Percentiles rank a stretch among this genome's conserved stretches.
Conservation (phyloP, 2,113 vertebrate species). For the Ifrita kowaldi region DNA sequence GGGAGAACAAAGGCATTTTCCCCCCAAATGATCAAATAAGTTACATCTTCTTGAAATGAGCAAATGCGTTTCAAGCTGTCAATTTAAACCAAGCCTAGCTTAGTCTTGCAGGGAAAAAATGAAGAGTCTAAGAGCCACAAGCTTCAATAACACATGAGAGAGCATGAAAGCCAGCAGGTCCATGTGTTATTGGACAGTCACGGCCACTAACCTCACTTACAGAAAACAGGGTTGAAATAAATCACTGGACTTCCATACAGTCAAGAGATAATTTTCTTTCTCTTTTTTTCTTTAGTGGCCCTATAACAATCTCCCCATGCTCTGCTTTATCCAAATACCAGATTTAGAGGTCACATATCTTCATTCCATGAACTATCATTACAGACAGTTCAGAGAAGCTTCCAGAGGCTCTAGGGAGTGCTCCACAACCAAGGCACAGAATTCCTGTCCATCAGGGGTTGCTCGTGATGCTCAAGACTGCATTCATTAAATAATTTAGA, state of each 20-base stretch:
- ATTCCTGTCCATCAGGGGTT: neutral
- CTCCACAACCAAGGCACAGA: neutral
- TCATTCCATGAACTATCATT: neutral
- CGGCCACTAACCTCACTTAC: conserved; percentile 84
- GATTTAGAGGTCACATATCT: neutral
- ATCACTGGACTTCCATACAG: neutral
- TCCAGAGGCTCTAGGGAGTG: neutral
- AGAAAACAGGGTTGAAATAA: conserved; percentile 31
- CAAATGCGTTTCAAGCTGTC: conserved; percentile 39
- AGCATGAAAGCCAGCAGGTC: conserved; percentile 70
- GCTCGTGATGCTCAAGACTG: neutral
- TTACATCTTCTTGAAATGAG: neutral
- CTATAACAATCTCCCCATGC: neutral
- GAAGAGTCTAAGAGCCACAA: conserved; percentile 68
- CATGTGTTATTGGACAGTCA: conserved; percentile 79
- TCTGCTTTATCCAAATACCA: neutral
- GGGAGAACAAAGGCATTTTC: neutral
- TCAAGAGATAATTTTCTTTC: neutral
- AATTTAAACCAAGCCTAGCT: conserved; percentile 3
- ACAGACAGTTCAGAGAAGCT: neutral
- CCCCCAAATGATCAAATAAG: neutral
- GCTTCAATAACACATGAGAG: conserved; percentile 79
- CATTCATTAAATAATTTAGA: neutral
- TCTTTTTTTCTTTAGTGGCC: neutral
- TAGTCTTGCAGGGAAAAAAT: conserved; percentile 26